Evolutionary conservation across 2,113 vertebrate species (phyloP), one percentile per base, ranked within the genome.

Genomic region (Pipra filicauda): DNA sequence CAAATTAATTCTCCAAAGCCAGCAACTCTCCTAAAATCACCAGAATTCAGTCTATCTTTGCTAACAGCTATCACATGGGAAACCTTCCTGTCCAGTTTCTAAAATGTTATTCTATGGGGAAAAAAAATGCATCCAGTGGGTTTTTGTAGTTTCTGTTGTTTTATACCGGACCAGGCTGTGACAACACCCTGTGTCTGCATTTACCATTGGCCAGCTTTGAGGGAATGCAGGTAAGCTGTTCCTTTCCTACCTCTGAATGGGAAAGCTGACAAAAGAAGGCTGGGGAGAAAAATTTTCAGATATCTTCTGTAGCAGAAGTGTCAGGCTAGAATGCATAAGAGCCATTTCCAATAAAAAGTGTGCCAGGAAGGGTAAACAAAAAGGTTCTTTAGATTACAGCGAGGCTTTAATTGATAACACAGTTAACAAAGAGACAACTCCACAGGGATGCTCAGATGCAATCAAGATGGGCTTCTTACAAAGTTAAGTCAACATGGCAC

Each of bases 401-500:
- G 2, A 85, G 69, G 54, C 77, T 92, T 97, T 86, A 95, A 88
- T 75, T 96, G 89, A 85, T 95, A 96, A 93, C 89, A 93, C 84
- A 86, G 73, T 85, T 89, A 94, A 94, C 95, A 94, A 88, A 95
- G 76, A 62, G 49, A 58, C 64, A 75, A 8, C 96, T 94, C 95
- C 71, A 16, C 88, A 48, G 86, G 90, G 93, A 87, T 94, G 79
- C 91, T 97, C 87, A 96, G 76, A 97, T 95, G 91, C 19, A 26
- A 78, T 94, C 95, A 97, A 86, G 77, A 95, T 95, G 94, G 65
- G 59, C 83, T 91, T 84, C 93, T 90, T 46, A 85, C 76, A 83
- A 89, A 94, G 94, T 82, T 95, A 94, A 93, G 71, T 95, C 93
- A 97, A 97, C 93, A 94, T 59, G 73, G 89, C 85, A 88, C 46